Evolutionary conservation across 2,113 vertebrate species (phyloP), one percentile per base, ranked within the genome.

Genomic region (Cephalopholis sonnerati): DNA sequence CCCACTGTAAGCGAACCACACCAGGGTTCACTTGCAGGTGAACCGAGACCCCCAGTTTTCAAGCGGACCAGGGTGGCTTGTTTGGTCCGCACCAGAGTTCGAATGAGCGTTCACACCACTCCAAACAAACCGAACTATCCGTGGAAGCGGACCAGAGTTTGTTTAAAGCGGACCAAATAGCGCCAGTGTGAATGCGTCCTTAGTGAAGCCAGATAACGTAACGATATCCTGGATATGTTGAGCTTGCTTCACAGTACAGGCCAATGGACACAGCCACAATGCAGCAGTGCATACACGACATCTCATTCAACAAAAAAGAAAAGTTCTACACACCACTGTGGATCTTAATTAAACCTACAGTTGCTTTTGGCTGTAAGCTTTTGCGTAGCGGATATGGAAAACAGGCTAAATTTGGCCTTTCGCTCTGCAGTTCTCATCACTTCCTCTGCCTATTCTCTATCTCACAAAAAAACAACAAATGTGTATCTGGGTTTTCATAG

Each of bases 401-500:
- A 62, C 18, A 74, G 66, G 51, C 59, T 59, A 82, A 80, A 83
- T 81, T 86, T 83, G 32, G 39, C 32, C 58, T 50, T 84, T 73
- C n/a, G 7, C 58, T 68, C 59, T 84, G 72, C 51, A 62, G 27
- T 68, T 84, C 27, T 79, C 68, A 66, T 74, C 81, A 88, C 59
- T 84, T 74, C 18, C 70, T 69, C 24, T 79, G 39, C 65, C 36
- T 79, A 36, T 53, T 81, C 44, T 81, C 50, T 41, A 32, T 41
- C 62, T 70, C 41, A 51, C 41, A 22, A 59, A 51, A 77, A 79
- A n/a, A 58, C 1, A 7, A 77, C 59, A 79, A 86, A 76, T 68
- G 61, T 82, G 55, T 77, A 50, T 86, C 50, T 91, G 79, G 63
- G 54, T 89, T 88, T 93, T 87, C 68, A 85, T 83, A 69, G 77